These are phyloP conservation scores for Aptenodytes forsteri DNA, from an alignment of 2,113 vertebrate genomes.

Conservation along the genomic window DNA sequence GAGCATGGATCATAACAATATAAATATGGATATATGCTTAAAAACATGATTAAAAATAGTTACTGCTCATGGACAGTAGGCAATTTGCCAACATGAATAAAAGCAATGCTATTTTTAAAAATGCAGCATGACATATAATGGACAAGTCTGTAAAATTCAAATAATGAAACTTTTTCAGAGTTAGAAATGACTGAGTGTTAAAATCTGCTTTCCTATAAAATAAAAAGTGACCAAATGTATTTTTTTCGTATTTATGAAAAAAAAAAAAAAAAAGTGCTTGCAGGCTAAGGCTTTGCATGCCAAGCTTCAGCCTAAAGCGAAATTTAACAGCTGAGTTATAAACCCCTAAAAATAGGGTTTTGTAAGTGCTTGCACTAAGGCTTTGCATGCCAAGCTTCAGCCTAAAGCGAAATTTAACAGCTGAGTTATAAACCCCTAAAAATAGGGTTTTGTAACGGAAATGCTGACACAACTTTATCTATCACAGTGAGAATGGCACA, in stretches of 20 bases:
- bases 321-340: constrained; percentile 49
- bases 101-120: neutral
- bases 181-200: constrained; percentile 22
- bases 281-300: constrained; percentile 32
- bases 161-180: constrained; percentile 29
- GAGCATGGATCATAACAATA: constrained; percentile 33
- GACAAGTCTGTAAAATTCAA: constrained; percentile 21
- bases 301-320: constrained; percentile 63
- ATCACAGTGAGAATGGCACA: neutral
- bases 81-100: constrained; percentile 46
- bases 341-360: constrained; percentile 68
- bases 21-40: constrained; percentile 60
- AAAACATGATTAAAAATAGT: constrained; percentile 59
- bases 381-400: constrained; percentile 44
- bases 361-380: constrained; percentile 18
- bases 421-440: constrained; percentile 62
- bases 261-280: neutral
- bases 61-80: constrained; percentile 24
- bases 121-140: constrained; percentile 22
- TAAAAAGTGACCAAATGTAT: constrained; percentile 4
- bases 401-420: constrained; percentile 63
- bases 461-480: constrained; percentile 51
- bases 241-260: neutral
- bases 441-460: constrained; percentile 53
- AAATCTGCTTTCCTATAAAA: constrained; percentile 16